phyloP scores from a whole-genome alignment of 2,113 vertebrate genomes.

The Myiopsitta monachus region DNA sequence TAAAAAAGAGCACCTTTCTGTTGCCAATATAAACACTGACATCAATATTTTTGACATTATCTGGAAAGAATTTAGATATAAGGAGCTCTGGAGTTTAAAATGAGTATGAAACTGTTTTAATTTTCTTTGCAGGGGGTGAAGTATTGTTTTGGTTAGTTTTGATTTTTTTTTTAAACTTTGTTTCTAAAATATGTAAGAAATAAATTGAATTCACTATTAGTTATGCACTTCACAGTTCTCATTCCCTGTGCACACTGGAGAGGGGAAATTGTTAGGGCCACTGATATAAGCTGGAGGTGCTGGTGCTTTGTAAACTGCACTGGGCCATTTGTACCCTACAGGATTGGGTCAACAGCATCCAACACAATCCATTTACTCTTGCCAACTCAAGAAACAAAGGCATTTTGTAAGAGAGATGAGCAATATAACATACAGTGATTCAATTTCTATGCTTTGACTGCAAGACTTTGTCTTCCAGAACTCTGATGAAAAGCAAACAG shows the following conservation, averaged over 20 bases:
- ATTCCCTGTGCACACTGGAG: background rate
- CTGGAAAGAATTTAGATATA: conserved; percentile 83
- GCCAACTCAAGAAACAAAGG: background rate
- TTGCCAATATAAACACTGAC: conserved; percentile 81
- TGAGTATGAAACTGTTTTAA: conserved; percentile 62
- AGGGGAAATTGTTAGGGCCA: background rate
- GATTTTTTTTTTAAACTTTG: background rate
- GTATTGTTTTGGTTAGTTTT: conserved; percentile 63
- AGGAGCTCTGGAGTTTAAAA: conserved; percentile 71
- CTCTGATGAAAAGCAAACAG: conserved; percentile 7
- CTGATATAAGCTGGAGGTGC: background rate
- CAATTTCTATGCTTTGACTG: background rate
- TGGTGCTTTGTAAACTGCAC: background rate
- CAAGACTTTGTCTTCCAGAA: background rate
- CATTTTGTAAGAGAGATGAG: background rate
- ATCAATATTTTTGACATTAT: conserved; percentile 80
- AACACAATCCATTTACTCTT: background rate
- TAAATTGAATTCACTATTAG: background rate
- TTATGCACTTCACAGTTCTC: conserved; percentile 5
- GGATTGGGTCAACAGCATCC: background rate
- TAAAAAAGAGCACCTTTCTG: conserved; percentile 73
- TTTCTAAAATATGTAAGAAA: conserved; percentile 25
- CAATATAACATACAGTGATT: background rate
- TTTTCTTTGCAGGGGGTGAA: conserved; percentile 55
- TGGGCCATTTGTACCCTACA: background rate